Conservation (phyloP, 2,888 invertebrate genomes). For the Sinopyrophorus schimmeli region DNA sequence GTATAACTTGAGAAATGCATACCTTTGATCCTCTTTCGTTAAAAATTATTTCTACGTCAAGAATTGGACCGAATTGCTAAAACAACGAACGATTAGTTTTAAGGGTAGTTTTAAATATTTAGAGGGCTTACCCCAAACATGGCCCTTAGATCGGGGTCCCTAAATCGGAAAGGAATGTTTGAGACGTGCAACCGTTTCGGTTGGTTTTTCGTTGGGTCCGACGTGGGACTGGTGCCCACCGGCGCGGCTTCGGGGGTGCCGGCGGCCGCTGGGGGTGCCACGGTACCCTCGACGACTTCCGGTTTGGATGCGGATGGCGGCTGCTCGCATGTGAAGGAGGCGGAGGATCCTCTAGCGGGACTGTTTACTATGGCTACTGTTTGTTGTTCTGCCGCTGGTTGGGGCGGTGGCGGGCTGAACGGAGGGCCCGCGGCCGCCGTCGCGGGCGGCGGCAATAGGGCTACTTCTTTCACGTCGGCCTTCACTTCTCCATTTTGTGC, state of each 20-base stretch:
- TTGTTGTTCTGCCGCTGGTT: slow-evolving; percentile 52
- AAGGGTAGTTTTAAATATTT: not conserved
- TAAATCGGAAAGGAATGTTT: slow-evolving; percentile 99
- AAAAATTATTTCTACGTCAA: slow-evolving; percentile 99
- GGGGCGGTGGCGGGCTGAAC: slow-evolving; percentile 53
- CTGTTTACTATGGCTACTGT: slow-evolving; percentile 53
- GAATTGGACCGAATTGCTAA: slow-evolving; percentile 97
- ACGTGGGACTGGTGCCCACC: slow-evolving; percentile 54
- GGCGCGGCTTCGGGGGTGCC: slow-evolving; percentile 58
- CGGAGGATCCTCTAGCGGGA: slow-evolving; percentile 44
- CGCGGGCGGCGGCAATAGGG: slow-evolving; percentile 57
- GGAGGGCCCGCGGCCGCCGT: slow-evolving; percentile 51
- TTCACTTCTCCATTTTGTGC: slow-evolving; percentile 57
- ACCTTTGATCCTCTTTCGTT: slow-evolving; percentile 99
- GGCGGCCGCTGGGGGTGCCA: slow-evolving; percentile 53
- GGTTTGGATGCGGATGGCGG: slow-evolving; percentile 65
- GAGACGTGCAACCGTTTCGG: slow-evolving; percentile 98
- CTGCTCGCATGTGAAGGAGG: slow-evolving; percentile 50
- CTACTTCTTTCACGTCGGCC: slow-evolving; percentile 51
- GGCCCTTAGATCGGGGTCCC: slow-evolving; percentile 97
- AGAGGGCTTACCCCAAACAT: slow-evolving; percentile 94
- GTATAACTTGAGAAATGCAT: slow-evolving; percentile 60
- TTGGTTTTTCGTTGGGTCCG: slow-evolving; percentile 69
- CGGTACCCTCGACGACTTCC: slow-evolving; percentile 54
- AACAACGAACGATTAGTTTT: slow-evolving; percentile 52